Percentiles rank a stretch among this genome's conserved stretches.
Evolutionary conservation across 1,140 invertebrate genomes (phyloP).

Genomic region (Steinernema feltiae): DNA sequence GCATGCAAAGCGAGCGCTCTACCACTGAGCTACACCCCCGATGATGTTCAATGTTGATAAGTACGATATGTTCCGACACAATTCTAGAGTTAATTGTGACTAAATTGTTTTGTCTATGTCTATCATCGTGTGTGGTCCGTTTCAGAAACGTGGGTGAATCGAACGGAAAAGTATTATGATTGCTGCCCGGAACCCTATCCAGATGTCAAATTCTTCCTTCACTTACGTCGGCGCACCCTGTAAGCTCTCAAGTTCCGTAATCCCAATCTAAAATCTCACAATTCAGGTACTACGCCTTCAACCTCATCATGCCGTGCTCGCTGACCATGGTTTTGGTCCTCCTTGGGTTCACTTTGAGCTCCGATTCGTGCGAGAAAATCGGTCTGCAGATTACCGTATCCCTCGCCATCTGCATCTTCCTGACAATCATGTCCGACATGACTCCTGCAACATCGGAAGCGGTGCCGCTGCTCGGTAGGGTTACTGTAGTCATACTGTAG

Average conservation of each 20-base stretch:
- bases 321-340: conserved; percentile 95
- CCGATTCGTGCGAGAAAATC: conserved; percentile 91
- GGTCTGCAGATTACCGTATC: conserved; percentile 73
- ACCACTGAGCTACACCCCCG: conserved; percentile 25
- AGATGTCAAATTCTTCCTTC: conserved; percentile 91
- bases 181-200: conserved; percentile 72
- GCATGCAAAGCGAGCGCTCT: conserved; percentile 34
- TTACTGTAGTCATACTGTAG: neutral
- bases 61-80: too few species aligned
- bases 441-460: conserved; percentile 94
- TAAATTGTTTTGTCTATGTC: conserved; percentile 14
- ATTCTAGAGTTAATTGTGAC: too few species aligned
- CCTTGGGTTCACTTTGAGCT: conserved; percentile 91
- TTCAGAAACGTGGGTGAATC: conserved; percentile 56
- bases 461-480: conserved; percentile 86
- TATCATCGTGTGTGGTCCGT: conserved; percentile 10
- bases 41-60: too few species aligned
- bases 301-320: conserved; percentile 96
- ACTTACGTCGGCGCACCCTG: conserved; percentile 88
- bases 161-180: conserved; percentile 58
- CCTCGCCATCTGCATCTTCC: conserved; percentile 58
- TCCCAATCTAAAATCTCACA: conserved; percentile 14
- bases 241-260: conserved; percentile 26
- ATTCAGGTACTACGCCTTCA: conserved; percentile 88
- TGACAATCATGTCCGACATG: conserved; percentile 63